Conservation (phyloP, 2,797 vertebrate species). For the Gambusia yucatana region DNA sequence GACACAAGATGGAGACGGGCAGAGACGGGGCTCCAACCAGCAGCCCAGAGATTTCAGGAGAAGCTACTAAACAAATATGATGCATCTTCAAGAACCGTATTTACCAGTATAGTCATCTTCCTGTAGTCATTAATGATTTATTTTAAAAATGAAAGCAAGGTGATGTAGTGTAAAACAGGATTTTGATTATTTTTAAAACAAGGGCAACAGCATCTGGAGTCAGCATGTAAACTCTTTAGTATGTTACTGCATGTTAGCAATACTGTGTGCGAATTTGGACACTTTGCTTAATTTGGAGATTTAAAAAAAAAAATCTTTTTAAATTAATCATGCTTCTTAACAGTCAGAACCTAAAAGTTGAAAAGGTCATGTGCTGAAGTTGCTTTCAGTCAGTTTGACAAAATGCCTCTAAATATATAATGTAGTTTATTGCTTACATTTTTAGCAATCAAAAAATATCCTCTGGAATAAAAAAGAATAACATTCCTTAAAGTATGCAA, state of each 20-base stretch:
- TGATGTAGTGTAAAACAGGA: neutral
- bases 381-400: neutral
- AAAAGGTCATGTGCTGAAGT: neutral
- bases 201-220: neutral
- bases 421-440: conserved; percentile 46
- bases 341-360: neutral
- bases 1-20: no score
- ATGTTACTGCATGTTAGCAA: neutral
- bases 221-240: neutral
- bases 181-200: neutral
- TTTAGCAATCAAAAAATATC: conserved; percentile 39
- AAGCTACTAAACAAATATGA: neutral
- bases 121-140: neutral
- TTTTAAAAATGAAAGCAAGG: neutral
- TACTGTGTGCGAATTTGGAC: neutral
- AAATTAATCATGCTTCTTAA: neutral
- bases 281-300: neutral
- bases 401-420: neutral
- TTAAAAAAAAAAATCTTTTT: neutral
- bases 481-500: neutral
- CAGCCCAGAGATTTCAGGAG: no score
- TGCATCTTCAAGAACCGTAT: neutral
- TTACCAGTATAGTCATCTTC: neutral
- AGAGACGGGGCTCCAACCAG: no score
- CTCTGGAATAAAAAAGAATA: conserved; percentile 11